phyloP scores from a whole-genome alignment of 2,113 vertebrate species.

The Neodontobutis hainanensis region DNA sequence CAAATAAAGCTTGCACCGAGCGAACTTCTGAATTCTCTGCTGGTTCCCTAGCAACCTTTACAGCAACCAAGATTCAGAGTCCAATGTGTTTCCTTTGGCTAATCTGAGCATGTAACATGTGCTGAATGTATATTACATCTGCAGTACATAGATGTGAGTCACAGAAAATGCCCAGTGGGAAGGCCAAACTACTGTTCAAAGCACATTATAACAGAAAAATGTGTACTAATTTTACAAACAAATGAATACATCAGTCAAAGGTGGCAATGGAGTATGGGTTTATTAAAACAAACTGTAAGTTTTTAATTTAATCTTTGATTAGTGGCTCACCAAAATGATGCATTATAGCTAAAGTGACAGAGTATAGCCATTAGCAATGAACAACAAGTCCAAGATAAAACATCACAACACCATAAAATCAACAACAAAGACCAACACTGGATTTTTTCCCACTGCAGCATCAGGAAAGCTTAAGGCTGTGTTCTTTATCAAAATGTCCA shows the following conservation, averaged over 20 bases:
- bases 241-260: not conserved
- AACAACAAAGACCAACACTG: not conserved
- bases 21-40: no score
- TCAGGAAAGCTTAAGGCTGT: slow-evolving; percentile 26
- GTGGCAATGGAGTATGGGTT: not conserved
- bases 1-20: no score
- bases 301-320: slow-evolving; percentile 23
- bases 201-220: not conserved
- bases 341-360: not conserved
- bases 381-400: no score
- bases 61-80: no score
- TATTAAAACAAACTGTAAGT: slow-evolving; percentile 19
- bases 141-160: no score
- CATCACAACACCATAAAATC: no score
- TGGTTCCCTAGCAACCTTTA: no score
- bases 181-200: not conserved
- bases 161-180: no score
- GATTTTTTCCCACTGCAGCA: slow-evolving; percentile 7
- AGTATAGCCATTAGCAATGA: no score
- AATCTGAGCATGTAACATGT: no score
- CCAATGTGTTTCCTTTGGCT: no score
- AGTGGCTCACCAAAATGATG: slow-evolving; percentile 7
- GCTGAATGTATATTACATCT: no score
- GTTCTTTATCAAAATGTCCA: slow-evolving; percentile 34
- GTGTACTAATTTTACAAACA: not conserved